Evolutionary conservation across 1,140 invertebrate species (phyloP).

Genomic region (Temnothorax nylanderi): DNA sequence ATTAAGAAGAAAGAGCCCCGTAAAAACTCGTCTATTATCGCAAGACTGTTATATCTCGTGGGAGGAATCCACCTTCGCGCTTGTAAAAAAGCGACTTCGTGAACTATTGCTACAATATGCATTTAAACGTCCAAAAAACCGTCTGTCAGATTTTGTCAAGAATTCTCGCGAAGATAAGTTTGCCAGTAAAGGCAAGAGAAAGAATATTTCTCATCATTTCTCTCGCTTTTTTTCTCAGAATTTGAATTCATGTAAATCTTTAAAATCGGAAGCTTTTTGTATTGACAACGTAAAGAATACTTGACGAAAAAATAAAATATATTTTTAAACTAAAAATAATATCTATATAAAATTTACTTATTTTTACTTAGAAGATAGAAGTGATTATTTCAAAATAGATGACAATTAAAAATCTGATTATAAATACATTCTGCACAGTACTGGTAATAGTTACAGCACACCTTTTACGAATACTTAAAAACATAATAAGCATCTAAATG

Average conservation of each 20-base stretch:
- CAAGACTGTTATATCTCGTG: conserved; percentile 11
- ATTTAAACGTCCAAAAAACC: conserved; percentile 9
- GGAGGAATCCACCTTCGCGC: background rate
- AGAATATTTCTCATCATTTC: conserved; percentile 75
- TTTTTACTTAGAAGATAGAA: too few relatives aligned
- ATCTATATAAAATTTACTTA: too few relatives aligned
- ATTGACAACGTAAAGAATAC: background rate
- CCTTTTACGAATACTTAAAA: background rate
- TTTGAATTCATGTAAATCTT: conserved; percentile 44
- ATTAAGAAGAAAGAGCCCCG: conserved; percentile 53
- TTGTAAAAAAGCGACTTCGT: conserved; percentile 6
- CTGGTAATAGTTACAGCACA: background rate
- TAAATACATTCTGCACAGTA: background rate
- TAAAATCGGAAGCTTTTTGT: background rate
- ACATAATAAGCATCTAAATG: conserved; percentile 16
- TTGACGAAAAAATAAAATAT: background rate
- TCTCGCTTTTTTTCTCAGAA: conserved; percentile 9
- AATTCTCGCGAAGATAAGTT: conserved; percentile 23
- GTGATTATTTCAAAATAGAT: background rate
- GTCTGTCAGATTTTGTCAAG: conserved; percentile 31
- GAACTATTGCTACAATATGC: background rate
- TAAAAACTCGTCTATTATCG: conserved; percentile 54
- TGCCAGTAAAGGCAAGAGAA: background rate
- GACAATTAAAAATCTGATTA: background rate
- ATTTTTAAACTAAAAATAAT: too few relatives aligned